A percentile compares a stretch with the other conserved stretches of the same genome.
These are phyloP conservation scores for Myodes glareolus DNA, from an alignment of 2,113 vertebrate genomes.

Conservation along the genomic window DNA sequence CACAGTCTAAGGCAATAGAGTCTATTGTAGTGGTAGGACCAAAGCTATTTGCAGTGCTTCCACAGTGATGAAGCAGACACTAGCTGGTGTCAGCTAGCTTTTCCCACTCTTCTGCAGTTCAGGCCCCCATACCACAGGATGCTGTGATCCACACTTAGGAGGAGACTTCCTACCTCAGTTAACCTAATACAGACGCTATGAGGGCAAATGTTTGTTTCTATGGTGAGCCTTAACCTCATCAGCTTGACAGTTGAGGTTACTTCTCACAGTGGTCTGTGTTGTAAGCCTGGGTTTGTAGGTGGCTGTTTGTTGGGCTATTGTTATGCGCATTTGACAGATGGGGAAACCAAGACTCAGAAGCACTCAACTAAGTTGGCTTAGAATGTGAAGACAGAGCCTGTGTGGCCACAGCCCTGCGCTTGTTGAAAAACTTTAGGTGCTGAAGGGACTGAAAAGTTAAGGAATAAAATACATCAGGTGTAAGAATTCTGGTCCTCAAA, in stretches of 20 bases:
- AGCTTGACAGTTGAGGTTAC: background rate
- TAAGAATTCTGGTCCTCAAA: background rate
- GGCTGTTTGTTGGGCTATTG: background rate
- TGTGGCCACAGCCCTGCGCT: background rate
- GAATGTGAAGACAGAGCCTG: background rate
- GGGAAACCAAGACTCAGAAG: background rate
- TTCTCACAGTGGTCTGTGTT: background rate
- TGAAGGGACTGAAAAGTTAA: background rate
- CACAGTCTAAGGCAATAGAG: background rate
- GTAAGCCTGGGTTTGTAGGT: background rate
- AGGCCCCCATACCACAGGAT: background rate
- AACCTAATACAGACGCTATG: background rate
- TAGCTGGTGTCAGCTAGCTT: background rate
- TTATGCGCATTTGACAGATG: background rate
- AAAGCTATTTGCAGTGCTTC: background rate
- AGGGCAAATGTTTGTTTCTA: background rate
- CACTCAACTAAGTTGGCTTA: background rate
- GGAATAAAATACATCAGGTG: accelerated
- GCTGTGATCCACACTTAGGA: background rate
- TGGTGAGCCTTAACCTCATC: background rate
- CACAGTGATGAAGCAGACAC: background rate
- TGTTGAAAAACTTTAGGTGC: background rate
- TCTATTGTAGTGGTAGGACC: background rate
- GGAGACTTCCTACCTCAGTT: background rate
- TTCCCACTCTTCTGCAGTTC: background rate